Percentiles rank a stretch among this genome's conserved stretches.
phyloP scores from a whole-genome alignment of 2,797 vertebrate genomes.

The Muscicapa comitata region DNA sequence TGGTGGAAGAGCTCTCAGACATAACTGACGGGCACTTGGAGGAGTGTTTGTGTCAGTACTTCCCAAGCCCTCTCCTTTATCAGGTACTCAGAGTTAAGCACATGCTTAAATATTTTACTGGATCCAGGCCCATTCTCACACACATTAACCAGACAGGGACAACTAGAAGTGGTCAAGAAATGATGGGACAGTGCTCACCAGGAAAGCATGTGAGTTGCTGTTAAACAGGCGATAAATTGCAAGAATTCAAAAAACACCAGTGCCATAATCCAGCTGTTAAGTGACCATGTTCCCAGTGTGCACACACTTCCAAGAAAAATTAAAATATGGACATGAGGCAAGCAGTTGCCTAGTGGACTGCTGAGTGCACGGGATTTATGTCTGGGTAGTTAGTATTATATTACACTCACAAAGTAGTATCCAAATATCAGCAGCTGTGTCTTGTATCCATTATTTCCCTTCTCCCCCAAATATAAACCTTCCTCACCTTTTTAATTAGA shows the following conservation, averaged over 20 bases:
- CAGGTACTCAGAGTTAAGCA: slow-evolving; percentile 49
- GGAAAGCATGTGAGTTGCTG: not conserved
- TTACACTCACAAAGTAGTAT: slow-evolving; percentile 51
- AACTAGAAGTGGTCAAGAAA: not conserved
- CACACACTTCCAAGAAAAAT: slow-evolving; percentile 13
- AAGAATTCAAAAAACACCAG: not conserved
- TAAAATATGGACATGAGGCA: not conserved
- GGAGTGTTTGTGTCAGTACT: slow-evolving; percentile 37
- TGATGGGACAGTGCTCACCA: not conserved
- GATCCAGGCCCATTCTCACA: slow-evolving; percentile 39
- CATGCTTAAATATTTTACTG: slow-evolving; percentile 51
- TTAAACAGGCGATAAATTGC: not conserved
- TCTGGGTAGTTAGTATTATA: slow-evolving; percentile 41
- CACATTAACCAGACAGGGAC: not conserved
- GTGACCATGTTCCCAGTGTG: not conserved
- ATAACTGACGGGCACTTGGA: not conserved
- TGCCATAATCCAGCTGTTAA: slow-evolving; percentile 33
- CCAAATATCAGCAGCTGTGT: slow-evolving; percentile 57
- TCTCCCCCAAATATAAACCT: slow-evolving; percentile 50
- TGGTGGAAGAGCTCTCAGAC: not conserved
- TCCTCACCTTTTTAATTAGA: slow-evolving; percentile 63
- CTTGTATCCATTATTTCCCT: slow-evolving; percentile 44
- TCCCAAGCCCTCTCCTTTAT: slow-evolving; percentile 47
- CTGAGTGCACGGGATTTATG: slow-evolving; percentile 26
- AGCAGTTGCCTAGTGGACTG: slow-evolving; percentile 10